Percentiles rank a stretch among this genome's conserved stretches.
Conservation (phyloP, 1,140 invertebrate genomes). For the Papilio helenus region DNA sequence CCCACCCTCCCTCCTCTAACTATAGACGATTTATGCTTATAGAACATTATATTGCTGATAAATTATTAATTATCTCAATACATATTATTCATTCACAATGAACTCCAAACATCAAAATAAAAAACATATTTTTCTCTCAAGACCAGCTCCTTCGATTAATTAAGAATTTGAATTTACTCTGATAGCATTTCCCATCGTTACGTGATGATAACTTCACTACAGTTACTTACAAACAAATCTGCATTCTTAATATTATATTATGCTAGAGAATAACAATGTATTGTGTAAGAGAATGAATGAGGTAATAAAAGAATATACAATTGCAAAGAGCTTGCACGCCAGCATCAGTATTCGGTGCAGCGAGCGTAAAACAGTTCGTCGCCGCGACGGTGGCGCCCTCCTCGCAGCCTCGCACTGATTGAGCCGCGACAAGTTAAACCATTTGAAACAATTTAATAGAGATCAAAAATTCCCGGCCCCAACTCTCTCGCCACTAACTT, state of each 20-base stretch:
- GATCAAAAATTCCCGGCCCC: conserved; percentile 81
- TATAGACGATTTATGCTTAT: conserved; percentile 75
- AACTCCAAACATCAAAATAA: neutral
- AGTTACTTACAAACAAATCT: too few relatives aligned
- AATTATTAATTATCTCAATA: conserved; percentile 71
- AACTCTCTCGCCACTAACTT: conserved; percentile 78
- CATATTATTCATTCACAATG: neutral
- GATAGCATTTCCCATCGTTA: too few relatives aligned
- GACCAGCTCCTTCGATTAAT: too few relatives aligned
- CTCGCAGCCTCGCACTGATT: conserved; percentile 69
- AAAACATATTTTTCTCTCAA: neutral
- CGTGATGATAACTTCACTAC: too few relatives aligned
- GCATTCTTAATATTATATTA: neutral
- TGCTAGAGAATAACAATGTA: neutral
- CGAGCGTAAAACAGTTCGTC: conserved; percentile 58
- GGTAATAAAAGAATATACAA: neutral
- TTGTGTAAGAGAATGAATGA: neutral
- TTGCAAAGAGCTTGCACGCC: conserved; percentile 35
- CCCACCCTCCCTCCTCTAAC: conserved; percentile 60
- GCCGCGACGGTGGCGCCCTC: conserved; percentile 51
- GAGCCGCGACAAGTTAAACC: conserved; percentile 83
- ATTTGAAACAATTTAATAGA: conserved; percentile 84
- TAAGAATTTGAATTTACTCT: too few relatives aligned
- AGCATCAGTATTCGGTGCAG: conserved; percentile 69
- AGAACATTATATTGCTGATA: conserved; percentile 70